A percentile compares a stretch with the other conserved stretches of the same genome.
Evolutionary conservation across 1,140 invertebrate species (phyloP).

Genomic region (Musca vetustissima): DNA sequence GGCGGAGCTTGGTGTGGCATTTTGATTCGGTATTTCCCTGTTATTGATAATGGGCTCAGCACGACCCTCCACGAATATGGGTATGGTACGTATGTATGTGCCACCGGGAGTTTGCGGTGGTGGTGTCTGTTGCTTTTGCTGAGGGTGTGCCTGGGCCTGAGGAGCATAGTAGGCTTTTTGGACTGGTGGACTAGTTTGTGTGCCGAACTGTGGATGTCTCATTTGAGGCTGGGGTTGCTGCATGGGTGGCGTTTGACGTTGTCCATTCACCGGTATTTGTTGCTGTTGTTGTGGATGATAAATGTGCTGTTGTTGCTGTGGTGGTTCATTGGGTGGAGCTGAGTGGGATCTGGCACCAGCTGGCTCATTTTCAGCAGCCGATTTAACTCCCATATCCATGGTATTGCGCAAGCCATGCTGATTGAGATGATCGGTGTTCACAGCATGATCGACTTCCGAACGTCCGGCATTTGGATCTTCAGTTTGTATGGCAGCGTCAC

Average conservation of each 20-base stretch:
- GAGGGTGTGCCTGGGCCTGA: conserved; percentile 40
- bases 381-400: conserved; percentile 73
- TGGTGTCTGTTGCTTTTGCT: conserved; percentile 47
- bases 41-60: conserved; percentile 73
- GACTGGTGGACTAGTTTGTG: conserved; percentile 46
- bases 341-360: conserved; percentile 61
- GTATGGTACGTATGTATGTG: conserved; percentile 72
- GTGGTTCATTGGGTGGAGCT: conserved; percentile 49
- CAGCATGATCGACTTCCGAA: conserved; percentile 39
- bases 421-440: conserved; percentile 57
- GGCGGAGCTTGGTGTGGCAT: conserved; percentile 46
- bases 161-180: conserved; percentile 35
- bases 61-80: conserved; percentile 82
- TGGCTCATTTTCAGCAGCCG: conserved; percentile 59
- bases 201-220: conserved; percentile 40
- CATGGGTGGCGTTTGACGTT: conserved; percentile 43
- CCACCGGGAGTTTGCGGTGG: conserved; percentile 46
- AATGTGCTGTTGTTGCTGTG: conserved; percentile 40
- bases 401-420: conserved; percentile 75
- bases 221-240: conserved; percentile 16
- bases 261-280: conserved; percentile 32
- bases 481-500: conserved; percentile 60
- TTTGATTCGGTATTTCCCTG: conserved; percentile 54
- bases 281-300: conserved; percentile 27
- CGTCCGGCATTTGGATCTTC: conserved; percentile 32